Base-by-base conservation (phyloP, 2,888 invertebrate species). In the Minunthozetes semirufus region DNA sequence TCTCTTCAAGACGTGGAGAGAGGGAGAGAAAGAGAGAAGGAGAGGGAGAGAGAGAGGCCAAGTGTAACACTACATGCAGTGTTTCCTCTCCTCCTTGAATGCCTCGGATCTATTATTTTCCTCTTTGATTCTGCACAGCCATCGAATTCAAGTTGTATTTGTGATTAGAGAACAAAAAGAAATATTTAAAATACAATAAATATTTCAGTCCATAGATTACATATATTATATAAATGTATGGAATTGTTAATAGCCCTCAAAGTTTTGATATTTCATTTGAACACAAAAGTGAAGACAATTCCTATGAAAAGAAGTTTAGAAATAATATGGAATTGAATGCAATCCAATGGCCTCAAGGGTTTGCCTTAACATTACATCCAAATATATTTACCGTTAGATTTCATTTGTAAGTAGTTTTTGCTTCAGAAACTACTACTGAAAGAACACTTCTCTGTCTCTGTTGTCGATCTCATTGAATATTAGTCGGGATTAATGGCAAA, bases 341-440 rank as follows among this genome's bases (percentile, higher is more conserved):
- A 66, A 66, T n/a, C 17, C 53, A 53, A 53, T 53, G 38, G 66
- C 66, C 66, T 66, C n/a, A 38, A 25, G 66, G 66, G 66, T 66
- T 38, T 33, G 66, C 38, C 66, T 38, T 17, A 25, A 66, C 66
- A 66, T 38, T 38, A 66, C 38, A 66, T 59, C 66, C 66, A 15
- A 59, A 66, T 66, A 38, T 66, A 66, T 66, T 38, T 66, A 66
- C 22, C 11, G 11, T 38, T 66, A 66, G 66, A 66, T 66, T 66
- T 29, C n/a, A 38, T 66, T 61, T 66, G 38, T 38, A 66, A 38
- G 33, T 66, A 66, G 19, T 61, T 61, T 4, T n/a, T 9, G 59
- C n/a, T n/a, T 3, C 33, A 33, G 33, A 33, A n/a, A 27, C 6
- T 25, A 29, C 15, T 15, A 13, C 13, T 25, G 13, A 17, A 27